These are phyloP conservation scores for Nipponia nippon DNA, from an alignment of 2,113 vertebrate species.

Conservation along the genomic window DNA sequence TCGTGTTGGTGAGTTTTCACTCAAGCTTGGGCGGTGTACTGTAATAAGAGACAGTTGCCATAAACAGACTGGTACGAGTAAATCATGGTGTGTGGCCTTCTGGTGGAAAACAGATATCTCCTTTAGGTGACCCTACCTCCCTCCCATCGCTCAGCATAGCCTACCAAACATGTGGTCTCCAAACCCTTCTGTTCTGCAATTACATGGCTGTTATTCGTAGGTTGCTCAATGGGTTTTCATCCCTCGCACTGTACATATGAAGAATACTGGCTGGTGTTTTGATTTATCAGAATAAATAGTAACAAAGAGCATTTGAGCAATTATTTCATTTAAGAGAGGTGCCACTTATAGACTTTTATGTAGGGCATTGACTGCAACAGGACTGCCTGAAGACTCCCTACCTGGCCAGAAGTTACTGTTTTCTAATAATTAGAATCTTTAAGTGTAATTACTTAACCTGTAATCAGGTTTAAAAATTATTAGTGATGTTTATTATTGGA, in stretches of 20 bases:
- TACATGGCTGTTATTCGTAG: slow-evolving; percentile 55
- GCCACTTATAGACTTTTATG: neutral
- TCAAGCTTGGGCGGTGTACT: slow-evolving; percentile 73
- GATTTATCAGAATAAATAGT: slow-evolving; percentile 50
- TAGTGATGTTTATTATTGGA: neutral
- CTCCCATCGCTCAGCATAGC: slow-evolving; percentile 5
- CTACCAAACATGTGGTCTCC: slow-evolving; percentile 50
- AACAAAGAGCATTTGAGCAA: slow-evolving; percentile 8
- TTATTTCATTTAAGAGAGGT: slow-evolving; percentile 2
- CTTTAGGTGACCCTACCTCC: slow-evolving; percentile 72
- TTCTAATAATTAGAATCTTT: neutral
- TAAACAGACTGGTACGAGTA: slow-evolving; percentile 76
- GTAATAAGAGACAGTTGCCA: slow-evolving; percentile 86
- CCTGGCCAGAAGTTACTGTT: neutral
- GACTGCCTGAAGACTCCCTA: neutral
- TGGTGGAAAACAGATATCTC: slow-evolving; percentile 77
- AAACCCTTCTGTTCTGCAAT: slow-evolving; percentile 72
- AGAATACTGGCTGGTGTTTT: slow-evolving; percentile 45
- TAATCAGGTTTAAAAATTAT: neutral
- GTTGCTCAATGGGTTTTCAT: slow-evolving; percentile 58
- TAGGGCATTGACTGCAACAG: neutral
- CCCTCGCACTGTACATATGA: slow-evolving; percentile 15
- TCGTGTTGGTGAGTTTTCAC: slow-evolving; percentile 75
- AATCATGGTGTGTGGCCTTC: slow-evolving; percentile 78
- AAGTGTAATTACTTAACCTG: neutral